These are phyloP conservation scores for Herminia tarsipennalis DNA, from an alignment of 2,888 invertebrate genomes.

Conservation along the genomic window DNA sequence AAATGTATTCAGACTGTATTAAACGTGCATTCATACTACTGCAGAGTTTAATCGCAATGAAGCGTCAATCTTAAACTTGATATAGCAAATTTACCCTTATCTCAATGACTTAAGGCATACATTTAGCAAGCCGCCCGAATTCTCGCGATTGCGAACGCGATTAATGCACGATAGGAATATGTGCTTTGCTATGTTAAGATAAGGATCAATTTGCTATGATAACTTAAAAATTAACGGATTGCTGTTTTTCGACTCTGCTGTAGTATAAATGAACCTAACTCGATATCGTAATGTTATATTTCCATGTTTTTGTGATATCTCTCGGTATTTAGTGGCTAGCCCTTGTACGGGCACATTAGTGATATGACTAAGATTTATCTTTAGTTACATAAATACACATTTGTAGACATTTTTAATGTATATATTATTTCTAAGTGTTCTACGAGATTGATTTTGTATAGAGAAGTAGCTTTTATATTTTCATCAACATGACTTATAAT, in stretches of 20 bases:
- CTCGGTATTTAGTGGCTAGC: constrained; percentile 43
- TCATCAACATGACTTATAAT: constrained; percentile 52
- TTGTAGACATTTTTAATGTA: constrained; percentile 44
- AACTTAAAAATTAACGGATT: too few species aligned
- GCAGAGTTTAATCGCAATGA: not conserved
- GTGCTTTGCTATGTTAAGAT: too few species aligned
- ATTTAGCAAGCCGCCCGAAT: too few species aligned
- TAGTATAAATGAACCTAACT: too few species aligned
- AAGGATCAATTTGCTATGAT: too few species aligned
- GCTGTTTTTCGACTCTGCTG: too few species aligned
- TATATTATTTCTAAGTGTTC: constrained; percentile 42
- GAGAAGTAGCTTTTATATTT: constrained; percentile 42
- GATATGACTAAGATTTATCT: constrained; percentile 27
- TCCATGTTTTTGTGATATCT: constrained; percentile 51
- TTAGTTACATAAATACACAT: constrained; percentile 35
- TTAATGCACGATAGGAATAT: too few species aligned
- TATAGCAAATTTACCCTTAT: constrained; percentile 15
- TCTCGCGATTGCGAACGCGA: too few species aligned
- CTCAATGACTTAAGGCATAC: too few species aligned
- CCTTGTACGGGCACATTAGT: constrained; percentile 17
- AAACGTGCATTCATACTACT: not conserved
- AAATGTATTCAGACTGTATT: constrained; percentile 30
- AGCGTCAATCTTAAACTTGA: not conserved
- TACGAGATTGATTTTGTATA: constrained; percentile 53
- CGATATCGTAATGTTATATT: constrained; percentile 18